Percentiles rank a stretch among this genome's conserved stretches.
Evolutionary conservation across 2,113 vertebrate species (phyloP).

Genomic region (Sminthopsis crassicaudata): DNA sequence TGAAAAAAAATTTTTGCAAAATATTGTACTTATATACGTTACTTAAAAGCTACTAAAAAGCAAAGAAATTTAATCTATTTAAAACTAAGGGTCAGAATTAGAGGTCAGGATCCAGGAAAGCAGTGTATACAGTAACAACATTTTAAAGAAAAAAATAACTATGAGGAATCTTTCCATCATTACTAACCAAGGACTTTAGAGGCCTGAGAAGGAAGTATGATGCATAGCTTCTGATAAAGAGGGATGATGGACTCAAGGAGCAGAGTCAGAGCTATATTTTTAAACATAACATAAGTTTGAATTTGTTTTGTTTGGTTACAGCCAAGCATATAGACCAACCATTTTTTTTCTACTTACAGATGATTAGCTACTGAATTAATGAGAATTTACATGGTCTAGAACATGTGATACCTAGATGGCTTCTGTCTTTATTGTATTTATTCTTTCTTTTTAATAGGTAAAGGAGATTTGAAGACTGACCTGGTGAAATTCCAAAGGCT

Average conservation of each 20-base stretch:
- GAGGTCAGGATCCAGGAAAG: background rate
- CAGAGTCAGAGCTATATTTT: background rate
- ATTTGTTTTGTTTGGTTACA: background rate
- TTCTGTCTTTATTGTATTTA: background rate
- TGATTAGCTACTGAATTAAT: background rate
- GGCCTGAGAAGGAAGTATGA: background rate
- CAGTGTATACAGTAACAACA: background rate
- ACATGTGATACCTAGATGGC: background rate
- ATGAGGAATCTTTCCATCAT: background rate
- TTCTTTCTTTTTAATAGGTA: background rate
- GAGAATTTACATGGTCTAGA: background rate
- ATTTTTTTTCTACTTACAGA: background rate
- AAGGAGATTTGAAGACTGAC: background rate
- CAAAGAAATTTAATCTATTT: background rate
- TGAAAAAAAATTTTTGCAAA: background rate
- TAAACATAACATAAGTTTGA: background rate
- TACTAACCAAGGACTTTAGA: background rate
- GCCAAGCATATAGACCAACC: background rate
- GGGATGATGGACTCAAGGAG: background rate
- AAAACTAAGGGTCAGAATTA: background rate
- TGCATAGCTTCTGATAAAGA: background rate
- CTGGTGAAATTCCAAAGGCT: background rate
- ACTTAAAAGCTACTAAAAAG: background rate
- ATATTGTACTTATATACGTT: background rate
- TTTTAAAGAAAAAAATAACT: background rate